Conservation (phyloP, 2,888 invertebrate species). For the Formica aserva region DNA sequence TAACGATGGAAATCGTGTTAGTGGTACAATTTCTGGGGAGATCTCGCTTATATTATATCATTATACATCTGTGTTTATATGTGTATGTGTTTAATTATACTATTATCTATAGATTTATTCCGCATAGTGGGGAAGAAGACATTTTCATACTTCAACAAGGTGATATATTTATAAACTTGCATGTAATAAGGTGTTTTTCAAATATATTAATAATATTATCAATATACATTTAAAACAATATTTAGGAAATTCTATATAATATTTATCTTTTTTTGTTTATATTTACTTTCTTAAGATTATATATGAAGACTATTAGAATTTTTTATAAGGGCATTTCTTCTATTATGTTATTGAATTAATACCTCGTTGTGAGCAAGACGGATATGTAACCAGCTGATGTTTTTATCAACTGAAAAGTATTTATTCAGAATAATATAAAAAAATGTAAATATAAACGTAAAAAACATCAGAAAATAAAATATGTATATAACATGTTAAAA, state of each 20-base stretch:
- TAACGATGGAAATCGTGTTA: too few species aligned
- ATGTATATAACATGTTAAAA: not conserved
- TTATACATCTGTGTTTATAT: too few species aligned
- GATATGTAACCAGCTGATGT: not conserved
- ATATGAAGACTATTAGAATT: not conserved
- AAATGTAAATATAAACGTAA: not conserved
- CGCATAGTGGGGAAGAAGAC: too few species aligned
- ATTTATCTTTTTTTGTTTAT: not conserved
- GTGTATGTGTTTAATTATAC: too few species aligned
- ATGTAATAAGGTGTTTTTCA: not conserved
- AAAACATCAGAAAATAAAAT: not conserved
- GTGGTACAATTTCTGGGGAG: too few species aligned
- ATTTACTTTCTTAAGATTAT: not conserved
- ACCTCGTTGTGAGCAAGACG: slow-evolving; percentile 16
- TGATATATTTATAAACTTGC: too few species aligned
- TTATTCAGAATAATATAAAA: not conserved
- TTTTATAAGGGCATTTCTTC: not conserved
- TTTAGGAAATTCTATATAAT: not conserved
- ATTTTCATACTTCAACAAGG: too few species aligned
- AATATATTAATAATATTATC: not conserved
- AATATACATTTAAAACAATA: not conserved
- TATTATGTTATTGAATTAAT: not conserved
- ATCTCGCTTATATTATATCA: too few species aligned
- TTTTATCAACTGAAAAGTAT: slow-evolving; percentile 34
- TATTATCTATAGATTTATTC: too few species aligned